phyloP scores from a whole-genome alignment of 2,113 vertebrate species.

The Elephas maximus region DNA sequence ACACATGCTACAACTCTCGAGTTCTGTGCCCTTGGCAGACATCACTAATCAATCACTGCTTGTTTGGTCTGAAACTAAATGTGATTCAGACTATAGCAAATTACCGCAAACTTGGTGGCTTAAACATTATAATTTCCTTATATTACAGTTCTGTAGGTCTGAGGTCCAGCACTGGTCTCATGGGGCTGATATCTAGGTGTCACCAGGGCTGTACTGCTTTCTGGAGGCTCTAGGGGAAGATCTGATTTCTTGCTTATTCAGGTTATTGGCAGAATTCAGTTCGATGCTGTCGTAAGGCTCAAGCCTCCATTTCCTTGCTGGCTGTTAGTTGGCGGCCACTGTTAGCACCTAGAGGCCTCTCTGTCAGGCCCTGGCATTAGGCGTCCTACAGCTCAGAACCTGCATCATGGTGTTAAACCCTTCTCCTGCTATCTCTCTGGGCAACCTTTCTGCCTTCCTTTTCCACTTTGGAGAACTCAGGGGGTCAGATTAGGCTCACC shows the following conservation, averaged over 20 bases:
- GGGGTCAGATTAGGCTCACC: neutral
- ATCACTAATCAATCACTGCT: no score
- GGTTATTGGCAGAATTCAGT: neutral
- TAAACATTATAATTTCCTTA: neutral
- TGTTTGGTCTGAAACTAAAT: no score
- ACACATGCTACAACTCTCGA: no score
- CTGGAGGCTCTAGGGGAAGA: neutral
- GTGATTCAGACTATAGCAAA: no score
- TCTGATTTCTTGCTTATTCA: neutral
- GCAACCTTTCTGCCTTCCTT: neutral
- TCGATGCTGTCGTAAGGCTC: fast-evolving
- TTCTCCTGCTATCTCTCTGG: neutral
- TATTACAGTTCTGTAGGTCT: no score
- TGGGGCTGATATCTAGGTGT: neutral
- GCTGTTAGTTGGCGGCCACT: neutral
- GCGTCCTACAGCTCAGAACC: neutral
- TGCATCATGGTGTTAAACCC: no score
- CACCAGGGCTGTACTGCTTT: neutral
- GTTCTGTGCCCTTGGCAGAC: no score
- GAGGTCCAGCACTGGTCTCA: neutral
- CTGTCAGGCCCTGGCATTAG: fast-evolving
- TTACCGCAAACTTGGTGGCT: no score
- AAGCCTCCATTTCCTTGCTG: neutral
- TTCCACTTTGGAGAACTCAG: neutral
- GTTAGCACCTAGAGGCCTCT: neutral